A percentile compares a stretch with the other conserved stretches of the same genome.
These are phyloP conservation scores for Ophioninae sp. DNA, from an alignment of 2,888 invertebrate species.

Conservation along the genomic window DNA sequence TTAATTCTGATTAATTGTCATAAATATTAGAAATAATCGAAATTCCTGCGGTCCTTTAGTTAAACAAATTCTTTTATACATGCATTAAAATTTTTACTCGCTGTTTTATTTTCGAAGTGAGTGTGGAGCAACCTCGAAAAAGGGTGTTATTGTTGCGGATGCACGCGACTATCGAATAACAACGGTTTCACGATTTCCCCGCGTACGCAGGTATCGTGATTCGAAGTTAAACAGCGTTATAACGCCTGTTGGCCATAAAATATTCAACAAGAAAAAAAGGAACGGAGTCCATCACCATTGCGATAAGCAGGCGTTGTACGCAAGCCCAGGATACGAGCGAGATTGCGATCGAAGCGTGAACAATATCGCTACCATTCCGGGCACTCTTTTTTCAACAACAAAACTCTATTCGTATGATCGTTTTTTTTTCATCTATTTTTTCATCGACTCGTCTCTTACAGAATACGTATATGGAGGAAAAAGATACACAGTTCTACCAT, in stretches of 20 bases:
- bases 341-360: constrained; percentile 42
- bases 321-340: neutral
- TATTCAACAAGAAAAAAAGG: constrained; percentile 35
- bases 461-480: neutral
- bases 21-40: neutral
- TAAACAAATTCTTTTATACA: neutral
- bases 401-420: neutral
- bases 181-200: constrained; percentile 45
- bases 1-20: no score
- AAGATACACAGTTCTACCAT: constrained; percentile 85
- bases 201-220: constrained; percentile 19
- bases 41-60: neutral
- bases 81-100: neutral
- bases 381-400: constrained; percentile 18
- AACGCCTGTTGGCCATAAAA: constrained; percentile 43
- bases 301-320: constrained; percentile 38
- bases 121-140: neutral
- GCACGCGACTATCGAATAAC: constrained; percentile 9
- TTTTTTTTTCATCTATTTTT: constrained; percentile 18
- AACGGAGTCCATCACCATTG: constrained; percentile 22
- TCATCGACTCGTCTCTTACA: neutral
- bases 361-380: constrained; percentile 21
- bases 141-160: constrained; percentile 21
- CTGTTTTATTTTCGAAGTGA: neutral
- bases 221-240: constrained; percentile 4